Percentiles rank a stretch among this genome's conserved stretches.
Conservation (phyloP, 2,888 invertebrate species). For the Portevinia maculata region DNA sequence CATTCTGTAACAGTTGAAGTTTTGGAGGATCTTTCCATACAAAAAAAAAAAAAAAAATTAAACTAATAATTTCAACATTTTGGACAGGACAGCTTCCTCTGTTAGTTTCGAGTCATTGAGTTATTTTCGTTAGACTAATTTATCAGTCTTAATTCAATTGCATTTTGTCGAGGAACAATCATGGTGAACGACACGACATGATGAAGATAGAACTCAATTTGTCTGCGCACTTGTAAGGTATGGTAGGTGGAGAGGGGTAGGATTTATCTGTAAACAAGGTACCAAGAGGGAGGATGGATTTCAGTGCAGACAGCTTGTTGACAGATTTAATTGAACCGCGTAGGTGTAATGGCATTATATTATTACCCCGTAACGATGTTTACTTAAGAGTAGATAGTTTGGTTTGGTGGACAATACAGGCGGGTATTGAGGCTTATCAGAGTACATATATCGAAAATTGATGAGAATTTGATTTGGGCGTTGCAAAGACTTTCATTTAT, state of each 20-base stretch:
- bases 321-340: constrained; percentile 2
- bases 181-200: not conserved
- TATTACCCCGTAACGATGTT: not conserved
- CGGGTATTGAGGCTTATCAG: too few species aligned
- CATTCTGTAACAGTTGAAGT: constrained; percentile 48
- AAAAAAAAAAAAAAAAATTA: constrained; percentile 22
- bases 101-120: constrained; percentile 39
- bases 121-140: constrained; percentile 52
- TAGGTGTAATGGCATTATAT: constrained; percentile 4
- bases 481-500: too few species aligned
- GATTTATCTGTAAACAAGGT: not conserved
- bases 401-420: too few species aligned
- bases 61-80: constrained; percentile 11
- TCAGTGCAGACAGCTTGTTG: not conserved
- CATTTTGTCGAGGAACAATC: constrained; percentile 16
- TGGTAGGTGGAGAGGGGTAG: not conserved
- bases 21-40: constrained; percentile 1
- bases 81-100: constrained; percentile 32
- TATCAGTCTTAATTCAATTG: constrained; percentile 53
- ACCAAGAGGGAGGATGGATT: not conserved
- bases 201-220: constrained; percentile 23
- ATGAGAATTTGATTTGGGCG: too few species aligned
- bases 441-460: too few species aligned
- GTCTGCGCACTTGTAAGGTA: not conserved
- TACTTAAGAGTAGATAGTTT: too few species aligned